Base-by-base conservation (phyloP, 2,888 invertebrate genomes). In the Spisula solida region DNA sequence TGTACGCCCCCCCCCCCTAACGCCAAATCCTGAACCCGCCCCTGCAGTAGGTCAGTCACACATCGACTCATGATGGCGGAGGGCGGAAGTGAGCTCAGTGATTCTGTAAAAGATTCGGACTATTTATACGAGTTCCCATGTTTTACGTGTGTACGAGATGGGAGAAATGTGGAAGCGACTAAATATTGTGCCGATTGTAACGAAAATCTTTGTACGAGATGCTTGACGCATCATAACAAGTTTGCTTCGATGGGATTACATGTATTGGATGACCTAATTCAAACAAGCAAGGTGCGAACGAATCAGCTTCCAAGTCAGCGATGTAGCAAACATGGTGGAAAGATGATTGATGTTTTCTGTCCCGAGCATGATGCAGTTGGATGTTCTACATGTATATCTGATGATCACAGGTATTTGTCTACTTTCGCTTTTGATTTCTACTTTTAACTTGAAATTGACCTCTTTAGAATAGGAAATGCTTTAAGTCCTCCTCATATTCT, bases 291-390 rank as follows among this genome's bases (percentile, higher is more conserved):
- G 10, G n/a, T 48, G 25, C 18, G 48, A 12, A 20, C 0, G 18
- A 47, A 47, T 2, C 14, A 48, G 6, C 41, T 80, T n/a, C 80
- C 80, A 12, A 80, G 80, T n/a, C 6, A 80, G 16, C 47, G 80
- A 80, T 80, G 80, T 48, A 25, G 12, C 16, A 80, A 41, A 80
- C 80, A 80, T 51, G 48, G 80, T 25, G 80, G 80, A 80, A 80
- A 80, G 29, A 25, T 48, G n/a, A 80, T 80, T 1, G 51, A 80
- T 12, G 48, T 80, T 4, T 80, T 48, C 51, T 80, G 80, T n/a
- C 51, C 80, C 16, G 25, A 51, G 0, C 80, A 80, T 48, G 80
- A 80, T 80, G 12, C 12, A 14, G 80, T 80, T 80, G 48, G 80
- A n/a, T 80, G 80, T 41, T 80, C 80, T 25, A 48, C 25, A 6